Evolutionary conservation across 30 jellyfish, hydroid and myxozoan species (phyloP).

Genomic region (Aurelia sp.): DNA sequence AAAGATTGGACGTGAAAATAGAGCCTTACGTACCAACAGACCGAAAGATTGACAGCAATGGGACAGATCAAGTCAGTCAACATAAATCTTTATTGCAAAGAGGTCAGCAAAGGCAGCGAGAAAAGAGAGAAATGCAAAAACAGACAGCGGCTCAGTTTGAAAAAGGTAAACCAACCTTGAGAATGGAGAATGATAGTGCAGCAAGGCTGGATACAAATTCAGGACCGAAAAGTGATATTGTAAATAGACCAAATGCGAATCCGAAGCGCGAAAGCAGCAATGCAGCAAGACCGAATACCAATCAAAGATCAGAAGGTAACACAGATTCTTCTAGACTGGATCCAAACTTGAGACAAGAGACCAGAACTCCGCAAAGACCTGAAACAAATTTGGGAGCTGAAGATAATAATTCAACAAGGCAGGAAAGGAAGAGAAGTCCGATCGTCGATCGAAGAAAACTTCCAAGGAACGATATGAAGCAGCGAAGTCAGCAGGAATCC

Average conservation of each 20-base stretch:
- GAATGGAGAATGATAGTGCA: neutral
- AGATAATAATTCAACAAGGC: neutral
- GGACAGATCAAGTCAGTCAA: neutral
- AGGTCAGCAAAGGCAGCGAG: conserved; percentile 63
- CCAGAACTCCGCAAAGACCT: neutral
- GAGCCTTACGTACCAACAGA: neutral
- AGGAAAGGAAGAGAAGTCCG: neutral
- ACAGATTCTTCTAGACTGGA: too few relatives aligned
- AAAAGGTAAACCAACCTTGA: neutral
- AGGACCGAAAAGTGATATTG: neutral
- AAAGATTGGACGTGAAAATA: neutral
- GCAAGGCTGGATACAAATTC: neutral
- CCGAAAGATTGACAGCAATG: neutral
- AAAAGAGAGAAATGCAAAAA: neutral
- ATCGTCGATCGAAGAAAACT: neutral
- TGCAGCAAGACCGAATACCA: neutral
- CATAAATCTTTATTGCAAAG: conserved; percentile 46
- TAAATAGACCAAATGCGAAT: too few relatives aligned
- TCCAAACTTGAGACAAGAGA: neutral
- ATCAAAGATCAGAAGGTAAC: neutral
- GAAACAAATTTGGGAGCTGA: neutral
- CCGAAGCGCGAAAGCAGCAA: neutral
- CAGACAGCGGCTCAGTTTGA: neutral
- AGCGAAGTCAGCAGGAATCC: neutral
- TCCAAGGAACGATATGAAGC: neutral